phyloP scores from a whole-genome alignment of 2,888 invertebrate species.

The Hyposoter dolosus region DNA sequence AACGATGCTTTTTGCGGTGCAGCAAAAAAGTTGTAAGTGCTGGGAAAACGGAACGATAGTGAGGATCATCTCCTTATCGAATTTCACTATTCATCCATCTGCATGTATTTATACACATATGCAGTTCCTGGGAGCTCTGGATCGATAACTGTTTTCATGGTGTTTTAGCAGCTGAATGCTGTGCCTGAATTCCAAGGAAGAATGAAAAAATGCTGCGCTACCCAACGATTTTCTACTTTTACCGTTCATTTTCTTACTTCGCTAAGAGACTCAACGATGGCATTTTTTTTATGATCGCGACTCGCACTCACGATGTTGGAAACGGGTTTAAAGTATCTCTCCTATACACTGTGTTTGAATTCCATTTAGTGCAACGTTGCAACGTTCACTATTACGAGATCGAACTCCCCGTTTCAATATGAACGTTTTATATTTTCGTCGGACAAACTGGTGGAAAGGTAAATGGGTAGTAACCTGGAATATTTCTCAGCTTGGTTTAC shows the following conservation, averaged over 20 bases:
- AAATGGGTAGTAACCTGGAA: constrained; percentile 9
- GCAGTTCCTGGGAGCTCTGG: background rate
- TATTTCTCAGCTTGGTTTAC: background rate
- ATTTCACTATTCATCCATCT: constrained; percentile 36
- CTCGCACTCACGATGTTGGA: background rate
- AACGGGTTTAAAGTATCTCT: background rate
- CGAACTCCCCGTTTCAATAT: background rate
- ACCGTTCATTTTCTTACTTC: constrained; percentile 21
- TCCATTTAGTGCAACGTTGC: background rate
- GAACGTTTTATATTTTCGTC: constrained; percentile 15
- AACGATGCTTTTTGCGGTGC: constrained; percentile 19
- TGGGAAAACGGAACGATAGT: constrained; percentile 37
- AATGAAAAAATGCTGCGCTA: constrained; percentile 23
- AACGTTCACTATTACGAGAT: constrained; percentile 32
- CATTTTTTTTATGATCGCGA: constrained; percentile 25
- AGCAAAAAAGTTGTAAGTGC: constrained; percentile 25
- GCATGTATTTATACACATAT: background rate
- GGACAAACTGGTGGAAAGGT: background rate
- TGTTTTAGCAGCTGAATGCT: constrained; percentile 20
- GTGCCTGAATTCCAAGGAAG: background rate
- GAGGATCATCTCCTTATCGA: constrained; percentile 58
- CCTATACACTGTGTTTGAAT: background rate
- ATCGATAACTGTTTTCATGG: constrained; percentile 20
- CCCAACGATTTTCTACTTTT: constrained; percentile 4
- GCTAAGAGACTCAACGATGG: constrained; percentile 27